Conservation (phyloP, 1,140 invertebrate species). For the Brachionus paranguensis region DNA sequence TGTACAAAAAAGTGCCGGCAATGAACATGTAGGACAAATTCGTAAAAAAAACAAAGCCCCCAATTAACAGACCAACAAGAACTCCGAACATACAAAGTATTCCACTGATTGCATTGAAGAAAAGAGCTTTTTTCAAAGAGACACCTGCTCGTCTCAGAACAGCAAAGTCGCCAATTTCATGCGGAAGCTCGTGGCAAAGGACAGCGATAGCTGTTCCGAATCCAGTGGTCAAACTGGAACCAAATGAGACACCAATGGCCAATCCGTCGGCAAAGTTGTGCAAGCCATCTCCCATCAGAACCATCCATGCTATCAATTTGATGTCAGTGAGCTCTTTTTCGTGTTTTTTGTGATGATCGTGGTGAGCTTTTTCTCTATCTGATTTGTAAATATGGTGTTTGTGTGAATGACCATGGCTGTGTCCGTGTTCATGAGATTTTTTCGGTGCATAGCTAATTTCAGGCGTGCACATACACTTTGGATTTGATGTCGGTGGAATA, state of each 20-base stretch:
- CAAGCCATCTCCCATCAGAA: conserved; percentile 51
- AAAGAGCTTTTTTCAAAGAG: conserved; percentile 1
- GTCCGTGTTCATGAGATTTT: neutral
- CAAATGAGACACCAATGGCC: conserved; percentile 45
- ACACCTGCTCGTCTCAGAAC: neutral
- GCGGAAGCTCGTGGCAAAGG: conserved; percentile 46
- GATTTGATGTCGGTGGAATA: neutral
- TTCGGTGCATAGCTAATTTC: neutral
- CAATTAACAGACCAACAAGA: conserved; percentile 71
- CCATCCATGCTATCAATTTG: conserved; percentile 30
- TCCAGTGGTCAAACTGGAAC: conserved; percentile 39
- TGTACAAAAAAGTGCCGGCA: conserved; percentile 87
- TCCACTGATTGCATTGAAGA: conserved; percentile 63
- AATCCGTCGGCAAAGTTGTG: conserved; percentile 50
- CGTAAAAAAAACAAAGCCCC: conserved; percentile 68
- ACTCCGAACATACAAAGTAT: conserved; percentile 78
- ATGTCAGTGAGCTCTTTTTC: neutral
- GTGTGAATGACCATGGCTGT: conserved; percentile 6
- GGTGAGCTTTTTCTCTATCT: conserved; percentile 3
- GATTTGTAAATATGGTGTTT: conserved; percentile 13
- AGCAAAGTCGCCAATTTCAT: conserved; percentile 45
- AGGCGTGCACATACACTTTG: neutral
- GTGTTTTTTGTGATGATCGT: conserved; percentile 10
- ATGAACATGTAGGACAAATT: conserved; percentile 81
- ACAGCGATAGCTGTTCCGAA: conserved; percentile 45